These are phyloP conservation scores for Nephrotoma guestfalica DNA, from an alignment of 2,888 invertebrate genomes.

Conservation along the genomic window DNA sequence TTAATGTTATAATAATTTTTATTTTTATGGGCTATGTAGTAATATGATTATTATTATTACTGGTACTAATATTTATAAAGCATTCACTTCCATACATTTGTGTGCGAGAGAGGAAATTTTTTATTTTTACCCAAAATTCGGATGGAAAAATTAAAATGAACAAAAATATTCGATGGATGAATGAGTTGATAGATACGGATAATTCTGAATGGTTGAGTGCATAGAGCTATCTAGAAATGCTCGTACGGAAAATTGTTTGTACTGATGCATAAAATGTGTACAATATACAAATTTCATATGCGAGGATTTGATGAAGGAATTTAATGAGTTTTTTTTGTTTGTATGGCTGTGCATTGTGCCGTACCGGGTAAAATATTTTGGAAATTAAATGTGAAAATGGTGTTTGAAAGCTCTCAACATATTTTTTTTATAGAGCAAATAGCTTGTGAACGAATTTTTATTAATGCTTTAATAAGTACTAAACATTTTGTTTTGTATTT, in stretches of 20 bases:
- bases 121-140: background rate
- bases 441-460: too few relatives aligned
- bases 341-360: background rate
- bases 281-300: background rate
- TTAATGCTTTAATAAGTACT: too few relatives aligned
- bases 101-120: background rate
- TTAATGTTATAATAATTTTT: background rate
- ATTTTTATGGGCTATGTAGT: background rate
- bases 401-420: background rate
- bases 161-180: background rate
- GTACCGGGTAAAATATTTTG: background rate
- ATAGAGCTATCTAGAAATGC: background rate
- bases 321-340: background rate
- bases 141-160: background rate
- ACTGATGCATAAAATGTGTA: background rate
- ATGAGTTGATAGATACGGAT: background rate
- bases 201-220: background rate
- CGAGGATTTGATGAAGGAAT: background rate
- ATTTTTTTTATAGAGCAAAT: background rate
- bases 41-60: background rate
- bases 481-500: too few relatives aligned
- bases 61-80: background rate
- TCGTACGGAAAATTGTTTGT: background rate
- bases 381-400: background rate
- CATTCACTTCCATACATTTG: background rate